These are phyloP conservation scores for Ditula angustiorana DNA, from an alignment of 2,888 invertebrate genomes.

Conservation along the genomic window DNA sequence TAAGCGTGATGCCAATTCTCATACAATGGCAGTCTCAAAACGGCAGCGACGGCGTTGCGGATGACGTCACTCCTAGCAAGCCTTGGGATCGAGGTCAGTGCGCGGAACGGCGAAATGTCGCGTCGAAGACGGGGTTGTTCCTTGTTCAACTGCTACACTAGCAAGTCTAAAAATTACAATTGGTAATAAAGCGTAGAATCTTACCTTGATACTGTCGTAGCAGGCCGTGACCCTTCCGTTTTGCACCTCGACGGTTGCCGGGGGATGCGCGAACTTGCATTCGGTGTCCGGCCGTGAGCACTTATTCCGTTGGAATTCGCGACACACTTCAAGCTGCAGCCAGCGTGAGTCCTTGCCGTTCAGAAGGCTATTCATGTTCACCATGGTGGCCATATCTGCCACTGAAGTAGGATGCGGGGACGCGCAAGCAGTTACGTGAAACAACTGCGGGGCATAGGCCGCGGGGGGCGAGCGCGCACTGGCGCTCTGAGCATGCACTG, in stretches of 20 bases:
- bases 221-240: conserved; percentile 99
- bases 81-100: conserved; percentile 81
- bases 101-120: conserved; percentile 75
- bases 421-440: conserved; percentile 77
- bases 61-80: conserved; percentile 79
- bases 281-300: conserved; percentile 99
- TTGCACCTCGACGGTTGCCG: conserved; percentile 99
- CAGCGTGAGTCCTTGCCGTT: conserved; percentile 99
- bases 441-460: conserved; percentile 83
- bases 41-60: conserved; percentile 60
- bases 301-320: conserved; percentile 99
- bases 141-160: conserved; percentile 61
- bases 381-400: conserved; percentile 92
- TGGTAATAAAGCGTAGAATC: conserved; percentile 53
- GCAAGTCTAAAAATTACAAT: neutral
- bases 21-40: conserved; percentile 71
- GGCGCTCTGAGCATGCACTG: conserved; percentile 77
- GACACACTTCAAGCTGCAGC: conserved; percentile 99
- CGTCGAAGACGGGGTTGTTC: conserved; percentile 65
- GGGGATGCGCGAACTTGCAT: conserved; percentile 99
- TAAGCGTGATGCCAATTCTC: conserved; percentile 73
- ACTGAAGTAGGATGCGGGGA: conserved; percentile 64
- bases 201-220: conserved; percentile 99
- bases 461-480: conserved; percentile 75
- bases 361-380: conserved; percentile 98